These are phyloP conservation scores for Drosophila pseudoananassae DNA, from an alignment of 1,140 invertebrate genomes.

Conservation along the genomic window DNA sequence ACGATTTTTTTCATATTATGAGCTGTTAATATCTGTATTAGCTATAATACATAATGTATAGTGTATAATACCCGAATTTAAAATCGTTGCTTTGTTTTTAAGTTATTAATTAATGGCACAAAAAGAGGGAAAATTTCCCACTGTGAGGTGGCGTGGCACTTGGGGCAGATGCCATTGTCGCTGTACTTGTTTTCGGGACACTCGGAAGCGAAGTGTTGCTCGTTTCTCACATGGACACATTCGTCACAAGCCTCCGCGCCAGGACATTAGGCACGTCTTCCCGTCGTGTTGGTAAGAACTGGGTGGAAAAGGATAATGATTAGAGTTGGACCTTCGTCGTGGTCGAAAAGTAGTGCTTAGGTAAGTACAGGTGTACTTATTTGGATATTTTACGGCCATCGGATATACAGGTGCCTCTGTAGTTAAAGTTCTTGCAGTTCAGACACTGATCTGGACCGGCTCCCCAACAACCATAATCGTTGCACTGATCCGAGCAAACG, in stretches of 20 bases:
- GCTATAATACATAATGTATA: no score
- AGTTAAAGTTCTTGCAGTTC: conserved; percentile 92
- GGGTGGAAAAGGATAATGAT: conserved; percentile 5
- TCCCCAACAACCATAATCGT: conserved; percentile 96
- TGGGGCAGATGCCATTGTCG: conserved; percentile 90
- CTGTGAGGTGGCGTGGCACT: conserved; percentile 95
- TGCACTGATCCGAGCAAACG: conserved; percentile 95
- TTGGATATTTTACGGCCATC: conserved; percentile 87
- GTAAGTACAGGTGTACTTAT: no score
- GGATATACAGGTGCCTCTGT: conserved; percentile 91
- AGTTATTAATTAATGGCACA: no score
- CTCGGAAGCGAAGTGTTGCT: conserved; percentile 92
- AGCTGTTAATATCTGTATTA: no score
- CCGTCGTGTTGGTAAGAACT: conserved; percentile 92
- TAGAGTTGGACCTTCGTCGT: neutral
- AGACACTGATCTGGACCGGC: conserved; percentile 95
- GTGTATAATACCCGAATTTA: no score
- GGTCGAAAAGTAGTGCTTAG: no score
- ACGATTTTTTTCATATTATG: no score
- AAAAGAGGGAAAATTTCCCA: no score
- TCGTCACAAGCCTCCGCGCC: conserved; percentile 92
- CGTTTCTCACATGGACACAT: conserved; percentile 94
- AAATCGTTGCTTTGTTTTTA: no score
- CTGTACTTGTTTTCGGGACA: conserved; percentile 94
- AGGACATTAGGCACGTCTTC: conserved; percentile 92